phyloP scores from a whole-genome alignment of 1,140 invertebrate genomes.

The Penaeus vannamei region DNA sequence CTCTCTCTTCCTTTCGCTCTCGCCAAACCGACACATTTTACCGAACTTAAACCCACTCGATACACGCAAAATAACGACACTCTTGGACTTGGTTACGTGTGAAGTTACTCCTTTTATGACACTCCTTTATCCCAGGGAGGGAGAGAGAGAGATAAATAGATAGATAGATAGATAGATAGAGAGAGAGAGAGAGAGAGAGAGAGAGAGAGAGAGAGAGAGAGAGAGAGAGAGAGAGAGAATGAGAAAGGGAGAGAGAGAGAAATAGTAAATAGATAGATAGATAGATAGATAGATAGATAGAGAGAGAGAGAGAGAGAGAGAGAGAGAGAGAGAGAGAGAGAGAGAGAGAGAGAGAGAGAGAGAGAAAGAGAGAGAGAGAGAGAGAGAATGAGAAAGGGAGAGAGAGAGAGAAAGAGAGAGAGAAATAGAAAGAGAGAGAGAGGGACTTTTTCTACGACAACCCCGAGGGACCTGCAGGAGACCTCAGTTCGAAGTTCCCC shows the following conservation, averaged over 20 bases:
- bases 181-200: slow-evolving; percentile 46
- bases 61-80: too few relatives aligned
- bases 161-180: too few relatives aligned
- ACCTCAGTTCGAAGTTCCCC: too few relatives aligned
- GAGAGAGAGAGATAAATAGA: slow-evolving; percentile 40
- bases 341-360: slow-evolving; percentile 8
- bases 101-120: neutral
- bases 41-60: neutral
- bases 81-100: too few relatives aligned
- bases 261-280: too few relatives aligned
- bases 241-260: neutral
- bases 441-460: too few relatives aligned
- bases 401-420: neutral
- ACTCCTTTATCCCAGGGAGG: neutral
- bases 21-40: neutral
- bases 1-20: neutral
- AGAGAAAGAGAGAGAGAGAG: neutral
- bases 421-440: slow-evolving; percentile 21
- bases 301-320: neutral
- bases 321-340: neutral
- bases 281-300: neutral
- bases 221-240: neutral
- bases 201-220: slow-evolving; percentile 40
- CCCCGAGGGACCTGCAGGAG: too few relatives aligned
- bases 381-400: neutral